Percentiles rank a stretch among this genome's conserved stretches.
These are phyloP conservation scores for Eupeodes latifasciatus DNA, from an alignment of 2,888 invertebrate genomes.

Conservation along the genomic window DNA sequence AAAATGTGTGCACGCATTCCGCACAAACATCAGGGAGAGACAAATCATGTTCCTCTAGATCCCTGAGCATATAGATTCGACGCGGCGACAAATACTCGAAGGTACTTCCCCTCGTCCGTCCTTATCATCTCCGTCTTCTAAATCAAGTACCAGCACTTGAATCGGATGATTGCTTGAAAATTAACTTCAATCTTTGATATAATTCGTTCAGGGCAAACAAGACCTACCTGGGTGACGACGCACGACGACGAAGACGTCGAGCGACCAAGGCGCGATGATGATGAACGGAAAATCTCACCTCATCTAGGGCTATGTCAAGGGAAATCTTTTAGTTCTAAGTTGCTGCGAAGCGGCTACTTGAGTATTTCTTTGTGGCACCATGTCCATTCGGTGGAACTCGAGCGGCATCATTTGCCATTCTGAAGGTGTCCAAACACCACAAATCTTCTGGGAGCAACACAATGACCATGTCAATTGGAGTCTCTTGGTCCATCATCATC, in stretches of 20 bases:
- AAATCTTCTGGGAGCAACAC: constrained; percentile 72
- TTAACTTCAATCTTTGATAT: constrained; percentile 71
- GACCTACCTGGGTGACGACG: constrained; percentile 46
- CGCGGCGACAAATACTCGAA: not conserved
- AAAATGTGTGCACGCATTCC: constrained; percentile 46
- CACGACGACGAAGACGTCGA: not conserved
- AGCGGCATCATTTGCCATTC: constrained; percentile 64
- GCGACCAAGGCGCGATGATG: not conserved
- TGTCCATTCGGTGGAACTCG: constrained; percentile 66
- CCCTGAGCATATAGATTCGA: not conserved
- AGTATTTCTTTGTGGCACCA: constrained; percentile 70
- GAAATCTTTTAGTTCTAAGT: constrained; percentile 49
- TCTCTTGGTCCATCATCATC: constrained; percentile 62
- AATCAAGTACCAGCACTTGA: constrained; percentile 48
- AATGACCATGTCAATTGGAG: constrained; percentile 75
- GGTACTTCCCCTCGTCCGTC: constrained; percentile 19
- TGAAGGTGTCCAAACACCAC: constrained; percentile 69
- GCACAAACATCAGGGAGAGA: constrained; percentile 43
- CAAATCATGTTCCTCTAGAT: constrained; percentile 44
- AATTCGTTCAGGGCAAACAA: constrained; percentile 68
- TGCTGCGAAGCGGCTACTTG: constrained; percentile 63
- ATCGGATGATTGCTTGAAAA: constrained; percentile 68
- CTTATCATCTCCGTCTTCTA: not conserved
- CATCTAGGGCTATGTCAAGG: constrained; percentile 32
- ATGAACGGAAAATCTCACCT: constrained; percentile 47